Percentiles rank a stretch among this genome's conserved stretches.
These are phyloP conservation scores for Apistogramma diplotaenia DNA, from an alignment of 2,113 vertebrate genomes.

Conservation along the genomic window DNA sequence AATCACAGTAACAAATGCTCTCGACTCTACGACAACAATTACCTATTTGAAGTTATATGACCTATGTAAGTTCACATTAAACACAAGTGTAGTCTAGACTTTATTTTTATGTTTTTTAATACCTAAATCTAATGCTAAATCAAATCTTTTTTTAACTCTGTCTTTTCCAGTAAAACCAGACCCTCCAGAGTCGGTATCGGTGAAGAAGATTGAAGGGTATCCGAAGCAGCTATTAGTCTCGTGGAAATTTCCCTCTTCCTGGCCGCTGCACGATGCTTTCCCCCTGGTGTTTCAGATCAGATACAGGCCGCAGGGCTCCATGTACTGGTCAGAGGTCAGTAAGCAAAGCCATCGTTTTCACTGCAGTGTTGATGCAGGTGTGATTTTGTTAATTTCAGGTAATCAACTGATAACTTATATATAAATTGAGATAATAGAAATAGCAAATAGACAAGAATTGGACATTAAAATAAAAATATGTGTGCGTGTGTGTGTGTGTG, in stretches of 20 bases:
- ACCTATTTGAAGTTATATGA: constrained; percentile 35
- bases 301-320: constrained; percentile 72
- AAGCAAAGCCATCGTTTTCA: neutral
- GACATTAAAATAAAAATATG: neutral
- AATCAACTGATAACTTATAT: no score
- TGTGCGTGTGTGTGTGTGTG: neutral
- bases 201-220: constrained; percentile 32
- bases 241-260: constrained; percentile 71
- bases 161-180: constrained; percentile 75
- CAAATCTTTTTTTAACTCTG: neutral
- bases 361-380: neutral
- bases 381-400: no score
- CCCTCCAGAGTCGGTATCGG: constrained; percentile 62
- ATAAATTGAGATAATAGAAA: neutral
- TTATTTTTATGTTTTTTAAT: neutral
- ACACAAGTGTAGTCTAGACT: neutral
- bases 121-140: neutral
- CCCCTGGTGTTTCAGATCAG: constrained; percentile 71
- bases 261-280: constrained; percentile 55
- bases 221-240: constrained; percentile 62
- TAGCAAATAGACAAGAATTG: neutral
- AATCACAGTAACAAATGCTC: constrained; percentile 72
- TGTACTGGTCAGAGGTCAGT: constrained; percentile 75
- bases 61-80: constrained; percentile 64
- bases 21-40: constrained; percentile 60